These are phyloP conservation scores for Pseudomugil tenellus DNA, from an alignment of 2,797 vertebrate genomes.

Conservation along the genomic window DNA sequence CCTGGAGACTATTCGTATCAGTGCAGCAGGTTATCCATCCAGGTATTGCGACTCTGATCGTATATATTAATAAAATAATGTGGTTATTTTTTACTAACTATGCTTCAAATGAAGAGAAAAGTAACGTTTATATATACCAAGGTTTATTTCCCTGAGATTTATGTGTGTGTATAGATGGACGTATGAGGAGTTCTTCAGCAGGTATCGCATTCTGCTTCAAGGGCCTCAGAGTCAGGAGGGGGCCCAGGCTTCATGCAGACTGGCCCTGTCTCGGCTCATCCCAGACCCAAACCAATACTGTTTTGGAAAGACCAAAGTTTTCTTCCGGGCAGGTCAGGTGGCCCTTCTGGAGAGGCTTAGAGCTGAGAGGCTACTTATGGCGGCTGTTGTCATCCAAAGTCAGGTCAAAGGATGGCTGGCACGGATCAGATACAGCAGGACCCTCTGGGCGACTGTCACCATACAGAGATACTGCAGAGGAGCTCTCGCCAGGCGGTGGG, in stretches of 20 bases:
- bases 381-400: conserved; percentile 81
- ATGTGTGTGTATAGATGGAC: conserved; percentile 74
- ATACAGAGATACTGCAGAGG: conserved; percentile 80
- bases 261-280: conserved; percentile 74
- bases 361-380: conserved; percentile 67
- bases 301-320: conserved; percentile 85
- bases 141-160: not conserved
- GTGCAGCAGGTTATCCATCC: conserved; percentile 84
- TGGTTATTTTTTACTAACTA: not conserved
- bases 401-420: conserved; percentile 82
- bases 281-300: conserved; percentile 77
- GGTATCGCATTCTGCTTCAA: conserved; percentile 79
- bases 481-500: conserved; percentile 79
- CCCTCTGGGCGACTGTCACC: conserved; percentile 55
- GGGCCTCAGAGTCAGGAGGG: conserved; percentile 57
- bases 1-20: conserved; percentile 87
- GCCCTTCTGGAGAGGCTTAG: conserved; percentile 83
- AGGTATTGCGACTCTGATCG: conserved; percentile 69
- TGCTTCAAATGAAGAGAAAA: not conserved
- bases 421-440: conserved; percentile 48
- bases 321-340: conserved; percentile 84
- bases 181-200: conserved; percentile 81
- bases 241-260: conserved; percentile 63
- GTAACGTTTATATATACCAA: not conserved
- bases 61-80: not conserved